Base-by-base conservation (phyloP, 30 jellyfish, hydroid and myxozoan genomes). In the Phacellophora camtschatica region DNA sequence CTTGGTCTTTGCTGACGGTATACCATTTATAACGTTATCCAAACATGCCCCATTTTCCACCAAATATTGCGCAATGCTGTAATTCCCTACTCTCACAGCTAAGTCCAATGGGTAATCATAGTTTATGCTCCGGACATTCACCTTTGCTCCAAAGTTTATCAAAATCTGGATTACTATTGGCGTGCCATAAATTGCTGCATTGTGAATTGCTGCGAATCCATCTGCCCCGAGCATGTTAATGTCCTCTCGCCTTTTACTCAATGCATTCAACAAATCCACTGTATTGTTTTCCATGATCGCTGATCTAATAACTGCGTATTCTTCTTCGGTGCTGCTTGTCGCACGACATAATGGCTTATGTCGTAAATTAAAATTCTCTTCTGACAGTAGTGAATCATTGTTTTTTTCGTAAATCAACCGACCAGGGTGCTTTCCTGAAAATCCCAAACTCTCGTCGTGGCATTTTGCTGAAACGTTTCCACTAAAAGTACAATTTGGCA, bases 71-170 rank as follows among this genome's bases (percentile, higher is more conserved):
- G 97, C 97, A n/a, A 73, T 59, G 13, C 82, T 94, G 72, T 66
- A 89, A 62, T 82, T 89, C 12, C 97, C 97, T 19, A 65, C 94
- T 31, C 90, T 57, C 27, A 89, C 95, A 13, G 97, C 97, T 16
- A 89, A 20, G 59, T 89, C 97, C 13, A 89, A 78, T 4, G 92
- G 90, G 29, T 64, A 71, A 37, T 89, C 97, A 23, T 92, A 95
- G 57, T 72, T 64, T 13, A 19, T 29, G 50, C 72, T 81, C 53
- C 33, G 28, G 23, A 81, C 35, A 61, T 89, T 81, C 30, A 82
- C 58, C 48, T 81, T 57, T 53, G 86, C 97, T 22, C 88, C 91
- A 30, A 69, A 65, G 50, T 48, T 68, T 41, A 82, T 23, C 35
- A 89, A 74, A 25, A 82, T 64, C 59, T 81, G 86, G 13, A 89